These are phyloP conservation scores for Andinoacara biseriatus DNA, from an alignment of 2,113 vertebrate genomes.

Conservation along the genomic window DNA sequence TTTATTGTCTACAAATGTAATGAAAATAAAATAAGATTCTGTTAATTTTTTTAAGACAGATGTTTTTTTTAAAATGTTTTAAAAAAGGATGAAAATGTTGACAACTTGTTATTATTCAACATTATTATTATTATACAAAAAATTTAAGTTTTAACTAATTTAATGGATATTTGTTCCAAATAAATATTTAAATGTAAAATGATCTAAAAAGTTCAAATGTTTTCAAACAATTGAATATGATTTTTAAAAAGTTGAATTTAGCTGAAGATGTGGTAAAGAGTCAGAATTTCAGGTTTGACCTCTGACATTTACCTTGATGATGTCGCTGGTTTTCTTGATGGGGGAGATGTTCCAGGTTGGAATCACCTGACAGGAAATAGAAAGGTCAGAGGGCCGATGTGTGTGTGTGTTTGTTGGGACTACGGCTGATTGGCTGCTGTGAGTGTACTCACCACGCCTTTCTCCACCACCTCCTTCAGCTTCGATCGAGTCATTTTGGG, in stretches of 20 bases:
- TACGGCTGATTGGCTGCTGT: background rate
- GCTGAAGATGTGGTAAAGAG: background rate
- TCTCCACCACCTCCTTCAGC: conserved; percentile 95
- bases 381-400: background rate
- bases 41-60: background rate
- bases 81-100: too few species aligned
- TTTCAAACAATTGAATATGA: background rate
- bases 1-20: background rate
- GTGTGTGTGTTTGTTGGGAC: rapidly evolving
- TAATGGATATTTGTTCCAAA: background rate
- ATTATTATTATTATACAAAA: too few species aligned
- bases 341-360: conserved; percentile 97
- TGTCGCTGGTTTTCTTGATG: conserved; percentile 89
- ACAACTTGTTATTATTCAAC: too few species aligned
- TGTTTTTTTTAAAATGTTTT: too few species aligned
- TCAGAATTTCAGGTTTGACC: background rate
- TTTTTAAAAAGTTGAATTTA: background rate
- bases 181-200: background rate
- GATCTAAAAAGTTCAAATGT: background rate
- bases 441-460: conserved; percentile 87
- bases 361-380: conserved; percentile 84
- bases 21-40: background rate
- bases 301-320: conserved; percentile 72
- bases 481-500: conserved; percentile 99
- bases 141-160: too few species aligned